These are phyloP conservation scores for Drosophila lacicola DNA, from an alignment of 2,888 invertebrate genomes.

Conservation along the genomic window DNA sequence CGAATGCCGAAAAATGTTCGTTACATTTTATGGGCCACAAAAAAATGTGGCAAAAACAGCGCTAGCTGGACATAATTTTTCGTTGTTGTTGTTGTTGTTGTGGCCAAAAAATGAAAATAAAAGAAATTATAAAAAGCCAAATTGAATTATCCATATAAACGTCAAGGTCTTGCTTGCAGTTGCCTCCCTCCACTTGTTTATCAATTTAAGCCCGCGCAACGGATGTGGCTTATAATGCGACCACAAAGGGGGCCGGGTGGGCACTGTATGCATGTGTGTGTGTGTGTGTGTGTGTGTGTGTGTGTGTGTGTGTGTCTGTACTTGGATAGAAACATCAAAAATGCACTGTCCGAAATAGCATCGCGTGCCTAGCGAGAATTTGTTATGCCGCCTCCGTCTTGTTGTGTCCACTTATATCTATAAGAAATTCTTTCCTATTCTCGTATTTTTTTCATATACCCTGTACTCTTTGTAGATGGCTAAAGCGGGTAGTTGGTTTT, in stretches of 20 bases:
- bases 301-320: background rate
- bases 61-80: constrained; percentile 66
- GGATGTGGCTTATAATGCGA: constrained; percentile 78
- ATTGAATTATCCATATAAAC: constrained; percentile 78
- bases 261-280: background rate
- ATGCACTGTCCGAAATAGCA: constrained; percentile 58
- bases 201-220: constrained; percentile 79
- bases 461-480: too few species aligned
- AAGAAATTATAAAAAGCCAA: constrained; percentile 63
- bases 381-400: constrained; percentile 66
- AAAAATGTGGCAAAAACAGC: constrained; percentile 48
- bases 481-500: too few species aligned
- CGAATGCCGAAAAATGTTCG: constrained; percentile 44
- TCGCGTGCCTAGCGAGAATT: constrained; percentile 72
- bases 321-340: constrained; percentile 73
- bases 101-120: constrained; percentile 31
- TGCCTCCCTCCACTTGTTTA: constrained; percentile 58
- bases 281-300: background rate
- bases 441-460: background rate
- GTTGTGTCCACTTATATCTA: constrained; percentile 56
- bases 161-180: constrained; percentile 54
- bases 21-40: constrained; percentile 66
- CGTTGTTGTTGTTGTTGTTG: constrained; percentile 36
- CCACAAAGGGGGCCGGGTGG: background rate
- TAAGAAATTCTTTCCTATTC: constrained; percentile 32